Evolutionary conservation across 1,140 invertebrate genomes (phyloP).

Genomic region (Drosophila funebris): DNA sequence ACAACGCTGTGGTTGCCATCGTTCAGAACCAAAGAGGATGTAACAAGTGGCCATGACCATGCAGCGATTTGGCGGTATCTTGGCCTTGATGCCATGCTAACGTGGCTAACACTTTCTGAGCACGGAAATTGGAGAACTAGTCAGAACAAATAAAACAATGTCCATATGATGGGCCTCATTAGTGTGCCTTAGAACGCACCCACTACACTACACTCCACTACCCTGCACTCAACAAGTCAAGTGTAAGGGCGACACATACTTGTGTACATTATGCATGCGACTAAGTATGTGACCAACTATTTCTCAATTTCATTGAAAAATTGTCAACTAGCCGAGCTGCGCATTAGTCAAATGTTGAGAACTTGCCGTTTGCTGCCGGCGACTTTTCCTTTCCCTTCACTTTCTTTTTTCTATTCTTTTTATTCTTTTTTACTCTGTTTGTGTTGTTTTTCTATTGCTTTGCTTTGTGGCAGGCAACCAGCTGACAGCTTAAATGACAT

Average conservation of each 20-base stretch:
- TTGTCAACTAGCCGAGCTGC: conserved; percentile 61
- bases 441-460: conserved; percentile 1
- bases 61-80: conserved; percentile 32
- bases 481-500: conserved; percentile 70
- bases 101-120: background rate
- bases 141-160: background rate
- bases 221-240: too few relatives aligned
- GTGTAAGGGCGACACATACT: background rate
- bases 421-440: conserved; percentile 1
- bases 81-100: background rate
- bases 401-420: background rate
- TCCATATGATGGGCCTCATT: too few relatives aligned
- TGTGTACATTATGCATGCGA: background rate
- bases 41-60: conserved; percentile 64
- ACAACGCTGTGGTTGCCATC: background rate
- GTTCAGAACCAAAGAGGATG: conserved; percentile 13
- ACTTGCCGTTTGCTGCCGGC: conserved; percentile 20
- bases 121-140: background rate
- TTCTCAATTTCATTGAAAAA: conserved; percentile 68
- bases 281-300: conserved; percentile 56
- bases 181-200: too few relatives aligned
- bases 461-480: conserved; percentile 42
- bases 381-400: conserved; percentile 1
- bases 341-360: conserved; percentile 68
- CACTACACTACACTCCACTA: too few relatives aligned